phyloP scores from a whole-genome alignment of 2,797 vertebrate genomes.

The Oceanodroma leucorhoa region DNA sequence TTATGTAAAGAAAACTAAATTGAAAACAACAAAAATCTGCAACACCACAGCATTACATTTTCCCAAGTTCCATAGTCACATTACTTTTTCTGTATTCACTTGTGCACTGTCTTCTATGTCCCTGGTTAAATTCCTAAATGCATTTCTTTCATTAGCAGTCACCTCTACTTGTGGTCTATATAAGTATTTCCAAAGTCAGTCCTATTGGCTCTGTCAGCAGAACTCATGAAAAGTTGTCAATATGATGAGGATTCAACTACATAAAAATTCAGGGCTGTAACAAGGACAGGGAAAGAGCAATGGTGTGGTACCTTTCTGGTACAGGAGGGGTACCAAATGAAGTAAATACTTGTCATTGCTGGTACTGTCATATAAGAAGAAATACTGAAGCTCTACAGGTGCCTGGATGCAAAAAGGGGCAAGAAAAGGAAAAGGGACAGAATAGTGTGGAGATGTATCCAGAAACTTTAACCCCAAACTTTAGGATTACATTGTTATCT shows the following conservation, averaged over 20 bases:
- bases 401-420: fast-evolving
- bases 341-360: not conserved
- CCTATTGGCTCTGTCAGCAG: not conserved
- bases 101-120: not conserved
- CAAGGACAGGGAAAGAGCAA: not conserved
- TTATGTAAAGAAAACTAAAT: not conserved
- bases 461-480: not conserved
- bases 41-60: not conserved
- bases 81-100: not conserved
- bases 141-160: not conserved
- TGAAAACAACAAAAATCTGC: not conserved
- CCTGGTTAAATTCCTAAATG: not conserved
- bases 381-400: not conserved
- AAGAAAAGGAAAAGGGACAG: not conserved
- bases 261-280: not conserved
- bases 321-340: not conserved
- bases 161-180: not conserved
- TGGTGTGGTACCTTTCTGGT: not conserved
- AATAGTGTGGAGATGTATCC: not conserved
- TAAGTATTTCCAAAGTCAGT: not conserved
- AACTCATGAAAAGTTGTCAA: not conserved
- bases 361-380: not conserved
- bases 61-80: fast-evolving
- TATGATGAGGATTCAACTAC: not conserved
- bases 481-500: not conserved